Evolutionary conservation across 2,888 invertebrate genomes (phyloP).

Genomic region (Perizoma affinitatum): DNA sequence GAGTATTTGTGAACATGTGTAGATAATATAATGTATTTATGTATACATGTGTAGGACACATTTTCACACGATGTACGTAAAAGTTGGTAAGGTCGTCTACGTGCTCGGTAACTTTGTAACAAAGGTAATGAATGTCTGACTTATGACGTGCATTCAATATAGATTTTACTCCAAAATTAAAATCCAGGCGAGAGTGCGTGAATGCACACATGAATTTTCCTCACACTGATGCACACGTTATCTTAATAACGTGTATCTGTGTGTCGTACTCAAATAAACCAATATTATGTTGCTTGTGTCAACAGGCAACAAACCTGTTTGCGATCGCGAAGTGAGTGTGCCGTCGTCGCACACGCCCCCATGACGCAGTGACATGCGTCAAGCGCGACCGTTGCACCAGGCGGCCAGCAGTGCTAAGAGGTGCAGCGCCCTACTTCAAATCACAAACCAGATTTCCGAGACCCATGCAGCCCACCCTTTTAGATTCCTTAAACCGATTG

Average conservation of each 20-base stretch:
- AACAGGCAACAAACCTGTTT: constrained; percentile 26
- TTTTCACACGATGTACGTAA: background rate
- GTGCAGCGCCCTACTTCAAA: constrained; percentile 51
- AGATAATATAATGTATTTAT: background rate
- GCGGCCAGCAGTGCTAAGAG: constrained; percentile 59
- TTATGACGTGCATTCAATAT: background rate
- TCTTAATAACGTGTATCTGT: no score
- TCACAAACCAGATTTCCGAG: constrained; percentile 29
- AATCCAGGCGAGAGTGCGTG: constrained; percentile 12
- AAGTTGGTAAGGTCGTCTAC: background rate
- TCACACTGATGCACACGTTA: constrained; percentile 17
- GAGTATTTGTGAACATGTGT: constrained; percentile 17
- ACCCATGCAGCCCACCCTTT: constrained; percentile 37
- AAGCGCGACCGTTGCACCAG: constrained; percentile 73
- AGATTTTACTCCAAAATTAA: background rate
- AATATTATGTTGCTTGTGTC: constrained; percentile 21
- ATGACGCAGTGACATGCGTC: constrained; percentile 82
- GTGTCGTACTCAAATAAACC: constrained; percentile 24
- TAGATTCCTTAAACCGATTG: constrained; percentile 14
- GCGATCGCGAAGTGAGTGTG: constrained; percentile 24
- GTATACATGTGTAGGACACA: constrained; percentile 11
- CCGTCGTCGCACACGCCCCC: constrained; percentile 65
- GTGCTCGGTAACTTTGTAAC: background rate
- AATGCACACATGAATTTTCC: constrained; percentile 21
- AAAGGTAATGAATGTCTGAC: background rate